Evolutionary conservation across 2,797 vertebrate genomes (phyloP), one percentile per base, ranked within the genome.

Genomic region (Telmatherina bonti): DNA sequence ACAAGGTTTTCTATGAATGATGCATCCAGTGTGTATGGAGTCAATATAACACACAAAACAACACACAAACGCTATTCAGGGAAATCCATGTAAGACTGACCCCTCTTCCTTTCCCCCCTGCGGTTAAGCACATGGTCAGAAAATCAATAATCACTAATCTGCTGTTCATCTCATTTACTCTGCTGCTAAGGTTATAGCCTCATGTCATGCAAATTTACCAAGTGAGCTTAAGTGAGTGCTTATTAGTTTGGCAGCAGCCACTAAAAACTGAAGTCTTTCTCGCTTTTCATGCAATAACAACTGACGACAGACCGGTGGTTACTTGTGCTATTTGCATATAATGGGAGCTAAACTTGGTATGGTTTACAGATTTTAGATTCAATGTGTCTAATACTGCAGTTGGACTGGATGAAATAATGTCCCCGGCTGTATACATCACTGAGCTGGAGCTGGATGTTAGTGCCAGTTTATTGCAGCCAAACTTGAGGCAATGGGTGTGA

Each of bases 401-500:
- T 70, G 58, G 47, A 33, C 24, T 52, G 26, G 27, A 53, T 59
- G 3, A 47, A 38, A 36, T 15, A 18, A 10, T 38, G 7, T 66
- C 49, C 26, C 4, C 33, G 41, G 51, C n/a, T 10, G 22, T 29
- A 62, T 33, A 56, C 49, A 29, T 4, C 6, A 9, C 1, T 2
- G 11, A 31, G 22, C 12, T 7, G 2, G 59, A 33, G 62, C 11
- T 13, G 18, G 45, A 54, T 15, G 2, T 58, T 65, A 54, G 18
- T 20, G 6, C 4, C 36, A 55, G 13, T 54, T 70, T 22, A 62
- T 27, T 27, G 33, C 33, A 68, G 53, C 67, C n/a, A 59, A 74
- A 72, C 58, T 33, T 15, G 45, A 70, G 26, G 41, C 24, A 62
- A n/a, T 35, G 47, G 13, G 35, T 47, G 59, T 71, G 72, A 72